Percentiles rank a stretch among this genome's conserved stretches.
Evolutionary conservation across 2,888 invertebrate species (phyloP).

Genomic region (Sphecodes monilicornis): DNA sequence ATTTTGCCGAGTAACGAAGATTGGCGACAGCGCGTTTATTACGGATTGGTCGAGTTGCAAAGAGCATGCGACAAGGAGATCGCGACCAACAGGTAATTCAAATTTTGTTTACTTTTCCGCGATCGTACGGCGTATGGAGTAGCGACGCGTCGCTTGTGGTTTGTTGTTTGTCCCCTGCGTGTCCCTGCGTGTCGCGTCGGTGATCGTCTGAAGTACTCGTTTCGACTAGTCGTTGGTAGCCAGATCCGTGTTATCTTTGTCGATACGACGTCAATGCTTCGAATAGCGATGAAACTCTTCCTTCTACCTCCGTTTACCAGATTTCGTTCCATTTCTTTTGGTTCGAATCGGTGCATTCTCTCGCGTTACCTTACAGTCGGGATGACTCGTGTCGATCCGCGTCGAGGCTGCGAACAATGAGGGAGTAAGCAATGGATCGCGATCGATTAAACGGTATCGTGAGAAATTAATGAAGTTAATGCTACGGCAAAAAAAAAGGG

Average conservation of each 20-base stretch:
- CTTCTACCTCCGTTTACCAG: background rate
- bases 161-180: too few species aligned
- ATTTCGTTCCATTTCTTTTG: background rate
- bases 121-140: too few species aligned
- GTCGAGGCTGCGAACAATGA: slow-evolving; percentile 9
- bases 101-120: background rate
- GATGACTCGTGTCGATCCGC: background rate
- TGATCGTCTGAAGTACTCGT: background rate
- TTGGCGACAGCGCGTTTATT: slow-evolving; percentile 89
- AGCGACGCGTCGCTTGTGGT: background rate
- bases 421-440: slow-evolving; percentile 38
- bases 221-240: background rate
- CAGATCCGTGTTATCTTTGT: background rate
- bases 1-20: slow-evolving; percentile 89
- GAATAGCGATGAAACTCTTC: background rate
- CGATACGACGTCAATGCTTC: background rate
- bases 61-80: slow-evolving; percentile 84
- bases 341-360: background rate
- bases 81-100: slow-evolving; percentile 46
- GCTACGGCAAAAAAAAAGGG: slow-evolving; percentile 6
- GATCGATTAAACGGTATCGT: background rate
- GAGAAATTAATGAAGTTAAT: background rate
- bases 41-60: slow-evolving; percentile 88
- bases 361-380: background rate
- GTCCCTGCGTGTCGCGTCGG: background rate